Conservation (phyloP, 2,888 invertebrate genomes). For the Neuroscelio doddi region DNA sequence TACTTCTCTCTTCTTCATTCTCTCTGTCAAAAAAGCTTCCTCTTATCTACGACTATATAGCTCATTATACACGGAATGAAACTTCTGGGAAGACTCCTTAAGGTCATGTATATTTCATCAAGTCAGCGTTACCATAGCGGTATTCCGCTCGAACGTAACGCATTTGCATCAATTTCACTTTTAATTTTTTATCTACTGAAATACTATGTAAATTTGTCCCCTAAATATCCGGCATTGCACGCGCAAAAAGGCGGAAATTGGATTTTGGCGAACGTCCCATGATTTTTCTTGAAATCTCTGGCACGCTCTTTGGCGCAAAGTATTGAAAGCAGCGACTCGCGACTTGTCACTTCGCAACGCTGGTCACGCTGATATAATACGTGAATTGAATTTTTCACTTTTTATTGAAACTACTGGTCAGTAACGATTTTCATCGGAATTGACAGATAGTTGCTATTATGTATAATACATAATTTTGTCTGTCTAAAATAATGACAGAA, state of each 20-base stretch:
- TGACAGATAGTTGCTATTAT: neutral
- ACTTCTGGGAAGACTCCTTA: constrained; percentile 7
- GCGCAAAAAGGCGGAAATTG: constrained; percentile 1
- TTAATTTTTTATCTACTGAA: neutral
- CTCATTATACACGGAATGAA: constrained; percentile 7
- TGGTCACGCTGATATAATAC: constrained; percentile 9
- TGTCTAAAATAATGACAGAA: neutral
- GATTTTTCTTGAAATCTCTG: neutral
- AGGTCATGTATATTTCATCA: constrained; percentile 17
- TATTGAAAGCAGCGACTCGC: constrained; percentile 2
- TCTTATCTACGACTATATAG: constrained; percentile 3
- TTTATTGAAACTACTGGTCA: neutral
- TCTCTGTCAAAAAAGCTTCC: too few relatives aligned
- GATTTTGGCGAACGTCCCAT: neutral
- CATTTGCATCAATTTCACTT: constrained; percentile 9
- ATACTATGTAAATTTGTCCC: neutral
- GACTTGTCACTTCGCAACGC: constrained; percentile 3
- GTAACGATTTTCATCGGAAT: neutral
- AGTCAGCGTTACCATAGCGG: neutral
- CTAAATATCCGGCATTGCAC: neutral
- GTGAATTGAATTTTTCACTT: constrained; percentile 9
- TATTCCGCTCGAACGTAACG: constrained; percentile 9
- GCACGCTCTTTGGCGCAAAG: neutral
- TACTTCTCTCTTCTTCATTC: too few relatives aligned
- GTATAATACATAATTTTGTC: neutral